Percentiles rank a stretch among this genome's conserved stretches.
Conservation (phyloP, 1,140 invertebrate genomes). For the Atta texana region DNA sequence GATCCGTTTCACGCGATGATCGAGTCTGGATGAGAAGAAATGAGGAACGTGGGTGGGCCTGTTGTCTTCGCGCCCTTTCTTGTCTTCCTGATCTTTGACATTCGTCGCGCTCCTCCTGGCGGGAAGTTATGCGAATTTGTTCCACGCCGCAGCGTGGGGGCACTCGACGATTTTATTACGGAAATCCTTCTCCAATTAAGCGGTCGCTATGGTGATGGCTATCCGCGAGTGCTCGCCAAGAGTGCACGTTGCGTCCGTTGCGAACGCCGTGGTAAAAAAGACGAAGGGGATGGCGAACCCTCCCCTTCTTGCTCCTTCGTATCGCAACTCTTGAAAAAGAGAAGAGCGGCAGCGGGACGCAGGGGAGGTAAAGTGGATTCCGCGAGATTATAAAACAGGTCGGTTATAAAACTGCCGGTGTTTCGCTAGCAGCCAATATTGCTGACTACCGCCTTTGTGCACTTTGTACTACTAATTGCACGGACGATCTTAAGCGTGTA, state of each 20-base stretch:
- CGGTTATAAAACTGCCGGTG: conserved; percentile 21
- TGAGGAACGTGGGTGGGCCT: conserved; percentile 8
- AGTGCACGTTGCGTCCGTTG: neutral
- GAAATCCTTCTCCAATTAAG: conserved; percentile 84
- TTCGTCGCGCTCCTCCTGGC: conserved; percentile 43
- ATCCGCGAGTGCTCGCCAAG: conserved; percentile 69
- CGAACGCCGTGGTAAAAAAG: conserved; percentile 28
- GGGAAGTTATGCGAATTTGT: conserved; percentile 61
- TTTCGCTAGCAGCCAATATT: conserved; percentile 11
- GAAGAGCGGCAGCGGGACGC: neutral
- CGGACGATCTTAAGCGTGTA: conserved; percentile 14
- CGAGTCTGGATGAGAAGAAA: conserved; percentile 1
- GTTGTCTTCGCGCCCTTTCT: neutral
- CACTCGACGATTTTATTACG: conserved; percentile 83
- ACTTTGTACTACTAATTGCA: conserved; percentile 54
- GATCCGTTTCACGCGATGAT: conserved; percentile 25
- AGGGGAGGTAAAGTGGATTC: conserved; percentile 46
- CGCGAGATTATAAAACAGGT: conserved; percentile 55
- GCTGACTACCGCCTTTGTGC: conserved; percentile 45
- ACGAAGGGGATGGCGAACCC: conserved; percentile 18
- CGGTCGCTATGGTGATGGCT: conserved; percentile 83
- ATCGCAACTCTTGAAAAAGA: conserved; percentile 49
- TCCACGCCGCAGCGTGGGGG: conserved; percentile 72
- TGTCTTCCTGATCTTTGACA: neutral
- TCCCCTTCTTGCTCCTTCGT: conserved; percentile 2